Conservation (phyloP, 2,888 invertebrate genomes). For the Nasonovia ribisnigri region DNA sequence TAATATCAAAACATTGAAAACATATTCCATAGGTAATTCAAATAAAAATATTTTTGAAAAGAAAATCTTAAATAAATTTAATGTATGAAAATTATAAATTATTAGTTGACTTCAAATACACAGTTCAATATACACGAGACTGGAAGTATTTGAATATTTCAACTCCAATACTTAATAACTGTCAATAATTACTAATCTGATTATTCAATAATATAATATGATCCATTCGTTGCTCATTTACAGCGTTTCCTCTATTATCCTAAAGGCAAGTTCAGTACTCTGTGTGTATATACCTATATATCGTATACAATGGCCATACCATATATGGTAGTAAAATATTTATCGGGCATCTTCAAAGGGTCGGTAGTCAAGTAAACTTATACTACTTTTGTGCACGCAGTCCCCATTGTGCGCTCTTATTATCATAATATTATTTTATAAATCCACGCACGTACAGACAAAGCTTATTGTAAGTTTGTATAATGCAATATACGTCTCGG, state of each 20-base stretch:
- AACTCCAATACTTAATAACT: not conserved
- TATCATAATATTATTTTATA: constrained; percentile 33
- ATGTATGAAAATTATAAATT: not conserved
- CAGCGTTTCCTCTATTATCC: not conserved
- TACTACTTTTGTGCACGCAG: not conserved
- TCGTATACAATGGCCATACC: not conserved
- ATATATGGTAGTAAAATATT: not conserved
- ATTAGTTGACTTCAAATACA: not conserved
- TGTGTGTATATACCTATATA: not conserved
- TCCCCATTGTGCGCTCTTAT: not conserved
- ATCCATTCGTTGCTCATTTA: not conserved
- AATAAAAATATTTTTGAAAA: not conserved
- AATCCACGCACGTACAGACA: not conserved
- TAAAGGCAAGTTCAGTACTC: not conserved
- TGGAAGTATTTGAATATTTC: not conserved
- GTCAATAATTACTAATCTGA: not conserved
- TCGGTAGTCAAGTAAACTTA: not conserved
- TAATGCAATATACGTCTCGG: not conserved
- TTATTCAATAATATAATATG: not conserved
- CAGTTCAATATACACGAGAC: not conserved
- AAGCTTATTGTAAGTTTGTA: not conserved
- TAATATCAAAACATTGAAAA: not conserved
- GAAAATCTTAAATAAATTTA: not conserved
- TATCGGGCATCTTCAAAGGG: not conserved
- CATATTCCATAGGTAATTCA: not conserved